Evolutionary conservation across 2,888 invertebrate genomes (phyloP).

Genomic region (Drosophila neonasuta): DNA sequence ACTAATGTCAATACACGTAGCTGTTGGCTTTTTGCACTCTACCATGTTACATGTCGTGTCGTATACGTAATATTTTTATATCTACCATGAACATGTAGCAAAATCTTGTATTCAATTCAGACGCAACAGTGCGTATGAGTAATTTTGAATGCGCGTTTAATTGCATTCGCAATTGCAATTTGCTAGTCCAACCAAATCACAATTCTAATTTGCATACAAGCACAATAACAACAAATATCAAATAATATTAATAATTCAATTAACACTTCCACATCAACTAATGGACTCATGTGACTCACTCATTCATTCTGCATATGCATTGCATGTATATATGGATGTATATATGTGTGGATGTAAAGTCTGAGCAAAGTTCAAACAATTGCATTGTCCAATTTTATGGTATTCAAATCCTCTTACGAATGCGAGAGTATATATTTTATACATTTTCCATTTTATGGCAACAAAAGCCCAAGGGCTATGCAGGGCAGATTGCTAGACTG

Average conservation of each 20-base stretch:
- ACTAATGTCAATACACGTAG: constrained; percentile 57
- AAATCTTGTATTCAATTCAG: constrained; percentile 18
- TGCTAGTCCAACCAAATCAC: constrained; percentile 15
- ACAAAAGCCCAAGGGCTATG: constrained; percentile 21
- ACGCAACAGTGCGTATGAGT: constrained; percentile 69
- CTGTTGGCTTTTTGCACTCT: constrained; percentile 44
- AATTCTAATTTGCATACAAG: constrained; percentile 31
- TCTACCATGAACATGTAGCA: neutral
- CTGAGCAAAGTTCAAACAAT: neutral
- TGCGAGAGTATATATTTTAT: constrained; percentile 10
- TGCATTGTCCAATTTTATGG: constrained; percentile 5
- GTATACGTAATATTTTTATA: constrained; percentile 30
- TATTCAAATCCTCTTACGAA: constrained; percentile 26
- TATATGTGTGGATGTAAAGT: neutral
- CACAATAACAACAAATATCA: constrained; percentile 12
- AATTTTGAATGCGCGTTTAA: constrained; percentile 59
- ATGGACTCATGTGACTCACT: constrained; percentile 16
- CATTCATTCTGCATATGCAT: neutral
- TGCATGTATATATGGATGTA: no score
- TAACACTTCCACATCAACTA: constrained; percentile 18
- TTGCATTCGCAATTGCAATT: constrained; percentile 53
- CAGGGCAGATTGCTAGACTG: constrained; percentile 7
- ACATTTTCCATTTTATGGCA: constrained; percentile 27
- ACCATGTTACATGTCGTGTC: constrained; percentile 14
- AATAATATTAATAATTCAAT: constrained; percentile 52